Conservation (phyloP, 2,113 vertebrate genomes). For the Laticauda colubrina region DNA sequence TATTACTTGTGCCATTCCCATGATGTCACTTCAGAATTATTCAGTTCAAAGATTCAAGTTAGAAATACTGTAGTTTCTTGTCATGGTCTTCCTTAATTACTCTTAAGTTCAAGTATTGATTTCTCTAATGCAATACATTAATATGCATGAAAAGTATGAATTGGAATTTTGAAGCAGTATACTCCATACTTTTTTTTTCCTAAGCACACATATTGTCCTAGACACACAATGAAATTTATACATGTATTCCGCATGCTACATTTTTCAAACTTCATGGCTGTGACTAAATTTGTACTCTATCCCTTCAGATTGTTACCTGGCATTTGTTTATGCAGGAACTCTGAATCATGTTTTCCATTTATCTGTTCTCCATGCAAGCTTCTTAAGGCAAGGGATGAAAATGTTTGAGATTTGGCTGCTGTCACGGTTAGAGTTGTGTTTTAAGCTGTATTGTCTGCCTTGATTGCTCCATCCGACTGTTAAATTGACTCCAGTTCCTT, state of each 20-base stretch:
- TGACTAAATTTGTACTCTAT: background rate
- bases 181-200: constrained; percentile 38
- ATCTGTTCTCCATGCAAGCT: background rate
- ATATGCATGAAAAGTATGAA: constrained; percentile 37
- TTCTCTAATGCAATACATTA: constrained; percentile 14
- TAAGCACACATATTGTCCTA: background rate
- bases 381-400: background rate
- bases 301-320: background rate
- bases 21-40: background rate
- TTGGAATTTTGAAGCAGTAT: constrained; percentile 28
- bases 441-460: background rate
- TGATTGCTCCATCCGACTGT: background rate
- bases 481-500: background rate
- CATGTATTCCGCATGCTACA: background rate
- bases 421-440: background rate
- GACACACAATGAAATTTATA: constrained; percentile 3
- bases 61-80: constrained; percentile 15
- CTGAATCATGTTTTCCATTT: constrained; percentile 11
- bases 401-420: background rate
- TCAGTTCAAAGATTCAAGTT: background rate
- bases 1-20: background rate
- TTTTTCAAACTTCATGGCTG: background rate
- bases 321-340: constrained; percentile 27
- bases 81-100: constrained; percentile 48
- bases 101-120: constrained; percentile 43